Evolutionary conservation across 2,888 invertebrate species (phyloP), one percentile per base, ranked within the genome.

Genomic region (Brachycybe producta): DNA sequence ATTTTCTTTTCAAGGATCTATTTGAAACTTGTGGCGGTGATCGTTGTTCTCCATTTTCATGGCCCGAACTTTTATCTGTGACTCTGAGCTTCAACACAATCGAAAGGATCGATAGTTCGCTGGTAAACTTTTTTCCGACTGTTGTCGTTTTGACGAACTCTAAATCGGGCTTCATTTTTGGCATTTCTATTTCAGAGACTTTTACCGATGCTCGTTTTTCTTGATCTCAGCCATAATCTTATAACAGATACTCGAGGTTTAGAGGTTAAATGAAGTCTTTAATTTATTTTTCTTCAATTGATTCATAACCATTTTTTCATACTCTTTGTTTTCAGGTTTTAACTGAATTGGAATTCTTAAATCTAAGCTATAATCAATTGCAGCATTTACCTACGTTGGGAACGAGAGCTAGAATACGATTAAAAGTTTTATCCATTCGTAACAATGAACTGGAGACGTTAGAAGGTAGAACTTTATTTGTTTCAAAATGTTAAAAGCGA

Each of bases 401-500:
- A 57, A 70, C 72, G 57, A 71, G 73, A 52, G 69, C 75, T 13
- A 71, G 70, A 51, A 71, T 70, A 48, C 70, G 72, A 28, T 63
- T 78, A 43, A 73, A 75, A 65, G 66, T 73, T 35, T 64, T 81
- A 11, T 71, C 76, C 45, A 61, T 79, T 43, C 75, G 73, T 56
- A 76, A 78, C 62, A 81, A 81, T 64, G 75, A 74, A 54, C 73
- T 81, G 45, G 77, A 78, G 57, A 73, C 75, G 60, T 64, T 80
- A 39, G 63, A 65, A 55, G 77, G 76, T 63, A 49, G 23, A 39
- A 27, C 4, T 46, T 23, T 32, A 7, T 13, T 8, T 23, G 27
- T n/a, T 48, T 23, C 17, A 24, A 13, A 23, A 35, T 35, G 3
- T 3, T 7, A 35, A 19, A 19, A 5, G 19, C 13, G 8, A 35